These are phyloP conservation scores for Fulica atra DNA, from an alignment of 2,113 vertebrate genomes.

Conservation along the genomic window DNA sequence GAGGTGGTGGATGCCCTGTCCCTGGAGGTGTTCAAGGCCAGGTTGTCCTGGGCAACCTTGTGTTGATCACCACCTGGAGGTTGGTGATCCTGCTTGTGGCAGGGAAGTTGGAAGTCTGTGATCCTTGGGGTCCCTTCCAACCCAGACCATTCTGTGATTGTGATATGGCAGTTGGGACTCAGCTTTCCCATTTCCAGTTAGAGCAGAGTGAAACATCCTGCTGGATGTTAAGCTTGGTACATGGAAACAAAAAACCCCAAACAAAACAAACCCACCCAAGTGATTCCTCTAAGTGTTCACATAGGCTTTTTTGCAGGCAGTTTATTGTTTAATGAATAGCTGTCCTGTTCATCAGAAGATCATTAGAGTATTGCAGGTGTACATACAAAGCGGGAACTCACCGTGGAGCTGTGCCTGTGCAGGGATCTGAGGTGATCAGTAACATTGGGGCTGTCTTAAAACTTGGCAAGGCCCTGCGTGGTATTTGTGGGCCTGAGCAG, in stretches of 20 bases:
- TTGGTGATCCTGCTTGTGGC: no score
- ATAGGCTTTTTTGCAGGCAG: background rate
- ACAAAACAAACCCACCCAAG: background rate
- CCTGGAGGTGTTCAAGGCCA: no score
- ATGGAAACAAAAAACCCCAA: background rate
- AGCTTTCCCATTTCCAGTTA: background rate
- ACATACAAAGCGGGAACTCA: background rate
- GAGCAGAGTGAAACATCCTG: background rate
- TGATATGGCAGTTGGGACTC: accelerated
- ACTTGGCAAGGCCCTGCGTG: background rate
- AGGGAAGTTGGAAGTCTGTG: background rate
- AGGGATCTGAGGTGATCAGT: no score
- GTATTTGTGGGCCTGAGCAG: background rate
- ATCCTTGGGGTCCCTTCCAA: no score
- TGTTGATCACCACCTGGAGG: no score
- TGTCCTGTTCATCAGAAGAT: background rate
- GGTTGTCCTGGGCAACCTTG: no score
- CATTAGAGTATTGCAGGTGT: background rate
- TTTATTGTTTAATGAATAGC: background rate
- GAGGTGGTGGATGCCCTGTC: no score
- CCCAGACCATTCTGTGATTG: background rate
- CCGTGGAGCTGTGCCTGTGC: background rate
- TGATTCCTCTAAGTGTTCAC: background rate
- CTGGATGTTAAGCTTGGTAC: background rate
- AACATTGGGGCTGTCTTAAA: background rate